Conservation (phyloP, 1,140 invertebrate species). For the Zaprionus capensis region DNA sequence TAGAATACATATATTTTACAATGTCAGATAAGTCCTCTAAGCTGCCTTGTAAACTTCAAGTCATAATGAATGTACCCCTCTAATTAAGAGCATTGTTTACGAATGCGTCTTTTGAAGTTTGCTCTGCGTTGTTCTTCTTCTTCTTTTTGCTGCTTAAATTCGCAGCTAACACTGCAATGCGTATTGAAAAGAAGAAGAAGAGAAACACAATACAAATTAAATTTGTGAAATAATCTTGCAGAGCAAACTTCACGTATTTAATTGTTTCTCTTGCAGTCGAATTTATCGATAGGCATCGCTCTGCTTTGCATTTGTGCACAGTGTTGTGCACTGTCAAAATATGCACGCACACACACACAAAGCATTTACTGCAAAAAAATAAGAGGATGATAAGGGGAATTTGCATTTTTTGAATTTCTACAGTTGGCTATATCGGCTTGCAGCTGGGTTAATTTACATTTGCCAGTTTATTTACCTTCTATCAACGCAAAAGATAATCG, state of each 20-base stretch:
- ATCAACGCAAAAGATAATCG: background rate
- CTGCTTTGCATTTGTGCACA: background rate
- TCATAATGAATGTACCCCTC: too few relatives aligned
- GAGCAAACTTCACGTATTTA: background rate
- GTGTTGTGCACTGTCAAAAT: background rate
- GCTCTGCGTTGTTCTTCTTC: background rate
- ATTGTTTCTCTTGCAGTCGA: background rate
- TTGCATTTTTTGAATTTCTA: background rate
- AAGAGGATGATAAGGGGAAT: background rate
- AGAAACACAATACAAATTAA: background rate
- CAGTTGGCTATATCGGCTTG: background rate
- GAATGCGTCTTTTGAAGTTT: background rate
- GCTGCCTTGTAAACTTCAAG: too few relatives aligned
- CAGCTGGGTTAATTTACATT: background rate
- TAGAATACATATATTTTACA: too few relatives aligned
- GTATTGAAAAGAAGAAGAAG: background rate
- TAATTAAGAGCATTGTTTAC: constrained; percentile 17
- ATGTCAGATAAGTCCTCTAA: too few relatives aligned
- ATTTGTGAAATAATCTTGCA: background rate
- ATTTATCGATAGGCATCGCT: constrained; percentile 1
- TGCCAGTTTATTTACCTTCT: background rate
- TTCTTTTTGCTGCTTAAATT: background rate
- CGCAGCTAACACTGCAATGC: background rate
- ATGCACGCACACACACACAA: background rate
- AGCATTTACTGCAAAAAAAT: background rate